Conservation (phyloP, 2,113 vertebrate genomes). For the Typhlomys cinereus region DNA sequence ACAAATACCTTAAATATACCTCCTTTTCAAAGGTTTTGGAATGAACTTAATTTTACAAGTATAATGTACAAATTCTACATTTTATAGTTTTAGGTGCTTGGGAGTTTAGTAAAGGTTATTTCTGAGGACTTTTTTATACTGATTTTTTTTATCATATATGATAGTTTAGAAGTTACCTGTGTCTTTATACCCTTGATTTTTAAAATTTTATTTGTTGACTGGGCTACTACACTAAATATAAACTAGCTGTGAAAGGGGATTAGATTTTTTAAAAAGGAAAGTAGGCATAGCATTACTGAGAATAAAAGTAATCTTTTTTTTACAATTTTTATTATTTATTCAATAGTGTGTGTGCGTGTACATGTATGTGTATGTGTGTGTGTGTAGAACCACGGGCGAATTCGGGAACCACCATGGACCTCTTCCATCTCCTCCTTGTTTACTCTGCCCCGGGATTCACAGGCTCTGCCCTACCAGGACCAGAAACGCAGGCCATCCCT, state of each 20-base stretch:
- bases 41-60: constrained; percentile 38
- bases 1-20: neutral
- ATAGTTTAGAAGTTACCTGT: neutral
- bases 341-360: too few relatives aligned
- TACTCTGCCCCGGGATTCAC: too few relatives aligned
- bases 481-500: too few relatives aligned
- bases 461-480: too few relatives aligned
- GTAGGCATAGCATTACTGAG: neutral
- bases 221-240: neutral
- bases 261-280: neutral
- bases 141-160: neutral
- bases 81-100: neutral
- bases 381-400: too few relatives aligned
- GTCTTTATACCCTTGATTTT: constrained; percentile 1
- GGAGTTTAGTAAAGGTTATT: neutral
- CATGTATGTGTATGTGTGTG: too few relatives aligned
- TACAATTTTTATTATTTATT: too few relatives aligned
- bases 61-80: neutral
- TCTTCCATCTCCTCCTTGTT: too few relatives aligned
- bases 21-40: constrained; percentile 17
- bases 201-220: neutral
- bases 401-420: too few relatives aligned
- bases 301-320: too few relatives aligned
- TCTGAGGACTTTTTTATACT: neutral
- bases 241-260: neutral